Base-by-base conservation (phyloP, 1,140 invertebrate species). In the Antheraea pernyi region DNA sequence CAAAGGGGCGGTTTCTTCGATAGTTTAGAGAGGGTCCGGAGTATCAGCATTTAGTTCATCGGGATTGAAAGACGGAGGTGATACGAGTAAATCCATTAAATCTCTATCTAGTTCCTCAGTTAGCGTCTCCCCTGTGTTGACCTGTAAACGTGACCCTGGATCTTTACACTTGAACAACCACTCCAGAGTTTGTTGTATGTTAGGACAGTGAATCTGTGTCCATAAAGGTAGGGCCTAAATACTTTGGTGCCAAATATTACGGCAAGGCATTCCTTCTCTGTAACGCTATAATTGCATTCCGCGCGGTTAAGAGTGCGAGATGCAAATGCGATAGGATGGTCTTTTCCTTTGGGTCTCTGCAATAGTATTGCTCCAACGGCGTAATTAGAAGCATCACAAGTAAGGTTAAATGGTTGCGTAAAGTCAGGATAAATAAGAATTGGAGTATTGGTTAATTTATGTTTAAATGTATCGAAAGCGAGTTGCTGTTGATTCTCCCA, bases 341-440 rank as follows among this genome's bases (percentile, higher is more conserved):
- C 81, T 46, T 78, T 63, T 4, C 72, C 74, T 18, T 75, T 69
- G 18, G 36, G 18, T 7, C 74, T 75, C 71, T 87, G 83, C 0
- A 73, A 77, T 18, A 93, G 64, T 0, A 92, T 79, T 0, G 84
- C 89, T 16, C 80, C 85, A 16, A 92, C 53, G 19, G 83, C 89
- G 30, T 72, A 70, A n/a, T 83, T 80, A 9, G 81, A 84, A 7
- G 90, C 89, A 72, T 93, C 92, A 0, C 82, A 86, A 8, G 83
- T 82, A 10, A 77, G 69, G 85, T 65, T 3, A 65, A 86, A 91
- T 10, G 76, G 77, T 79, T 88, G 73, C 9, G 71, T 67, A 68
- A 83, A 86, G 68, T 92, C 77, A 0, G 88, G 83, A 62, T 79
- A 80, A 36, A 46, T 30, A 10, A 85, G 53, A 7, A 71, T 78